Base-by-base conservation (phyloP, 2,113 vertebrate genomes). In the Todiramphus saurophagus region DNA sequence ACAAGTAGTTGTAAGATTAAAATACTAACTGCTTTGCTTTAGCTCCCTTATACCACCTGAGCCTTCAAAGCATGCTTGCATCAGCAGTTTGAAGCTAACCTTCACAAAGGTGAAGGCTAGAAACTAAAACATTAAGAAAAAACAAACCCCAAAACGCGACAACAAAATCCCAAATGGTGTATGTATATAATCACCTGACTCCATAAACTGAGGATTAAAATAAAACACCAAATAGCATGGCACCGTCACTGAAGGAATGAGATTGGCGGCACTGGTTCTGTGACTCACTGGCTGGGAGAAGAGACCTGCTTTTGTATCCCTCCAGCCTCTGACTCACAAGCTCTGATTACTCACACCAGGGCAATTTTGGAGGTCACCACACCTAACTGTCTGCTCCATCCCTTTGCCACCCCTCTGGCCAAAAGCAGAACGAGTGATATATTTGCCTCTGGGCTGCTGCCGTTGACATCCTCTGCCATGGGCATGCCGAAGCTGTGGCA, bases 301-400 rank as follows among this genome's bases (percentile, higher is more conserved):
- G 70, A 87, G 73, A 89, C 58, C 37, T 69, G 39, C 58, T 94
- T 94, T 91, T 94, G 74, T 94, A 10, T 53, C 74, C 60, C 44
- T 43, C 37, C 66, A 91, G 53, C 39, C 77, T 90, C 93, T 95
- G 95, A 95, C 56, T 96, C 94, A 96, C 53, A 87, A 56, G 11
- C 43, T 91, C 89, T 41, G 0, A 25, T 87, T 93, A 83, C 83
- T 90, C 94, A 89, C 2, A 1, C 39, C 3, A 3, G 46, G 39
- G 25, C 35, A 60, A 37, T 73, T 96, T 87, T 6, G 7, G 83
- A 91, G 69, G 89, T 64, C 89, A 82, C 87, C 91, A 92, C 89
- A 92, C 93, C 93, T 94, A 84, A 70, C 43, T n/a, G 39, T 62
- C 76, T 84, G 56, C 66, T 89, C 74, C 74, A 64, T 68, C 33